A percentile compares a stretch with the other conserved stretches of the same genome.
Evolutionary conservation across 2,797 vertebrate species (phyloP).

Genomic region (Micromesistius poutassou): DNA sequence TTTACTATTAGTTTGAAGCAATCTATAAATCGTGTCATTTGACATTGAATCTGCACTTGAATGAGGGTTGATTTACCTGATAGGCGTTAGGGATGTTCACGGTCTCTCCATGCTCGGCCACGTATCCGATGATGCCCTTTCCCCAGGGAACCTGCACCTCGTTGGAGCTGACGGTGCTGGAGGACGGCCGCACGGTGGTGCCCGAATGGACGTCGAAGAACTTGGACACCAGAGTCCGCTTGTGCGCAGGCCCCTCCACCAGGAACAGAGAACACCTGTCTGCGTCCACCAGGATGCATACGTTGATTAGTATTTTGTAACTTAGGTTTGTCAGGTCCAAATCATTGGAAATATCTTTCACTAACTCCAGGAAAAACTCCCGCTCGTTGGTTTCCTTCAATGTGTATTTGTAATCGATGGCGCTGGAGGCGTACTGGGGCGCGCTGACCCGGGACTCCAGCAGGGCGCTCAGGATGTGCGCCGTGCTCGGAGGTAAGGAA

Average conservation of each 20-base stretch:
- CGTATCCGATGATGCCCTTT: constrained; percentile 80
- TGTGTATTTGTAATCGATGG: constrained; percentile 77
- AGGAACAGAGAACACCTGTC: constrained; percentile 80
- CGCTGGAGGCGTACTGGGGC: constrained; percentile 77
- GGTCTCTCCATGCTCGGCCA: constrained; percentile 81
- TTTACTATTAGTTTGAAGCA: background rate
- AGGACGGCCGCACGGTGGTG: constrained; percentile 73
- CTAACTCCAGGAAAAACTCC: constrained; percentile 79
- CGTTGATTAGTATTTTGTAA: constrained; percentile 81
- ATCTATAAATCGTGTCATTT: background rate
- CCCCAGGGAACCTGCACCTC: constrained; percentile 82
- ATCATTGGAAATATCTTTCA: constrained; percentile 80
- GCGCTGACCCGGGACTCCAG: constrained; percentile 79
- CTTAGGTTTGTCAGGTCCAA: constrained; percentile 77
- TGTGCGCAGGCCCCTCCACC: constrained; percentile 77
- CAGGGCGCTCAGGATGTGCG: constrained; percentile 79
- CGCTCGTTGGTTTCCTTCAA: constrained; percentile 77
- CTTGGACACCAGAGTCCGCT: constrained; percentile 78
- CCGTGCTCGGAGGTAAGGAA: constrained; percentile 77
- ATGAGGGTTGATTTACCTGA: constrained; percentile 61
- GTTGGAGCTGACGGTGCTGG: constrained; percentile 69
- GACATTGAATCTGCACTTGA: background rate
- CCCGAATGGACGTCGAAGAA: constrained; percentile 79
- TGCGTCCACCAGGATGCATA: constrained; percentile 78
- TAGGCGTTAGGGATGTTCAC: constrained; percentile 80